Evolutionary conservation across 2,113 vertebrate genomes (phyloP).

Genomic region (Hippocampus abdominalis): DNA sequence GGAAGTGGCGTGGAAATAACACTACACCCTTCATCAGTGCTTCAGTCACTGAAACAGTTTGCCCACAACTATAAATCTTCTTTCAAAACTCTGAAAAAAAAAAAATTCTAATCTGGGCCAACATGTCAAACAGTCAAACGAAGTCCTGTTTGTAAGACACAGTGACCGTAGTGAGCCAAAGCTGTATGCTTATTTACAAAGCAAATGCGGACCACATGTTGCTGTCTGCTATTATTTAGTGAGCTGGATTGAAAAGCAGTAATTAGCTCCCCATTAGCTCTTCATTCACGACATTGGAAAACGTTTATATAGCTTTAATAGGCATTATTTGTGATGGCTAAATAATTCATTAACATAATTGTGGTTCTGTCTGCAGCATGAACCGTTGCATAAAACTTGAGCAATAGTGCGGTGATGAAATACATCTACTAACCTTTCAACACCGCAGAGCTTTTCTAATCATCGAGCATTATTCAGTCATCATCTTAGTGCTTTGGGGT

Average conservation of each 20-base stretch:
- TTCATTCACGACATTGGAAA: constrained; percentile 19
- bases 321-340: constrained; percentile 2
- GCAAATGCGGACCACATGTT: constrained; percentile 37
- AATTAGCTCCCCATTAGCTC: constrained; percentile 34
- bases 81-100: neutral
- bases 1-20: constrained; percentile 1
- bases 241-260: constrained; percentile 22
- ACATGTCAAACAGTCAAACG: constrained; percentile 28
- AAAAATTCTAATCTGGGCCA: constrained; percentile 13
- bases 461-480: neutral
- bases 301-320: neutral
- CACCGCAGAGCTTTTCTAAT: neutral
- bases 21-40: constrained; percentile 2
- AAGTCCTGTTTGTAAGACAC: constrained; percentile 13
- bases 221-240: constrained; percentile 28
- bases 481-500: neutral
- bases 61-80: constrained; percentile 16
- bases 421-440: neutral
- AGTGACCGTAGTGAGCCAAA: constrained; percentile 14
- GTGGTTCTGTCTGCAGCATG: neutral
- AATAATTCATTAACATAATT: neutral
- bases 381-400: neutral
- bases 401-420: neutral
- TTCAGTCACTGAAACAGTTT: constrained; percentile 11
- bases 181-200: constrained; percentile 30